Conservation (phyloP, 2,797 vertebrate species). For the Acrossocheilus fasciatus region DNA sequence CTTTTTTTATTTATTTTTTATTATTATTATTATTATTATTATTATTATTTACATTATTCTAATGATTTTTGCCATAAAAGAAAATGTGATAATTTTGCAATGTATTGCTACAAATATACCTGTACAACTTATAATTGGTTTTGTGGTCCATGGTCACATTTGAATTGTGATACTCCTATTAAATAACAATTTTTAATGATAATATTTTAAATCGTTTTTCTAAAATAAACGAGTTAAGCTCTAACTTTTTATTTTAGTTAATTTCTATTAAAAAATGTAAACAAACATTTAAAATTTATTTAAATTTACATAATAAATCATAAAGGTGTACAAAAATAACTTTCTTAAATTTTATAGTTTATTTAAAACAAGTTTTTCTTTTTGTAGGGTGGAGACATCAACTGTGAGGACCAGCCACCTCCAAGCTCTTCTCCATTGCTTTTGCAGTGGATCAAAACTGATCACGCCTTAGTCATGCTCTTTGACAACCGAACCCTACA, state of each 20-base stretch:
- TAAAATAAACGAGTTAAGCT: neutral
- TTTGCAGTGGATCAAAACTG: slow-evolving; percentile 97
- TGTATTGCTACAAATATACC: too few species aligned
- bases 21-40: too few species aligned
- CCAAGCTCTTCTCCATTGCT: slow-evolving; percentile 80
- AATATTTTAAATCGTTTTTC: neutral
- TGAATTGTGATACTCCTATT: neutral
- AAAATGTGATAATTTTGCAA: too few species aligned
- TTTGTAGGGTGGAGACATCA: slow-evolving; percentile 90
- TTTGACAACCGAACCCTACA: slow-evolving; percentile 95
- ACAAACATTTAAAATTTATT: too few species aligned
- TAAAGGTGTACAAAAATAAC: neutral
- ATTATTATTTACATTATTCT: too few species aligned
- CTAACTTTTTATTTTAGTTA: neutral
- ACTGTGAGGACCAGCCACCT: slow-evolving; percentile 72
- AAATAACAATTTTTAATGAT: neutral
- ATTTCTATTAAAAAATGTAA: too few species aligned
- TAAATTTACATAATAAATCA: neutral
- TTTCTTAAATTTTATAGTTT: neutral
- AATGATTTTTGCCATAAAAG: too few species aligned
- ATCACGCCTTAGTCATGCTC: slow-evolving; percentile 96
- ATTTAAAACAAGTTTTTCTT: neutral
- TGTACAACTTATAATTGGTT: too few species aligned
- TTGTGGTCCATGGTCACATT: too few species aligned
- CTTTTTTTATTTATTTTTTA: too few species aligned